phyloP scores from a whole-genome alignment of 1,140 invertebrate genomes.

The Hormaphis cornu region DNA sequence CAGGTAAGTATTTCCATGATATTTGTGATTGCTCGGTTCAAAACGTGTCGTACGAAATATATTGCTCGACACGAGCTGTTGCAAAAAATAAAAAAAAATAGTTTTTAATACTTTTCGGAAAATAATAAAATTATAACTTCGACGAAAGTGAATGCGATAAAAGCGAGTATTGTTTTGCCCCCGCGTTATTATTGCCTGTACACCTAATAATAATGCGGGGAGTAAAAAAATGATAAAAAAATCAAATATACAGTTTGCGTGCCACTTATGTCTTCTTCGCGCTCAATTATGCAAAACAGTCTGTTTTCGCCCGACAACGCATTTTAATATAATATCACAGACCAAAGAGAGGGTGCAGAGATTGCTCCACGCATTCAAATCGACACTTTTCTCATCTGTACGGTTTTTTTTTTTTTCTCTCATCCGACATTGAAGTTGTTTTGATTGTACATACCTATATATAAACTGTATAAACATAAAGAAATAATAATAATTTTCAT shows the following conservation, averaged over 20 bases:
- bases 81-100: too few species aligned
- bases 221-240: background rate
- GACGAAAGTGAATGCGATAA: background rate
- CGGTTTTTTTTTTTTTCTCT: background rate
- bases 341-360: background rate
- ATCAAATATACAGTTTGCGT: conserved; percentile 42
- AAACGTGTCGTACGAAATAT: too few species aligned
- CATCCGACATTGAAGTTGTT: conserved; percentile 2
- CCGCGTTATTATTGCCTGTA: background rate
- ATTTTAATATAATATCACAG: conserved; percentile 27
- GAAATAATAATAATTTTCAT: too few species aligned
- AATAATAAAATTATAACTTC: conserved; percentile 10
- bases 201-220: conserved; percentile 1
- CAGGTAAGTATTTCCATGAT: too few species aligned
- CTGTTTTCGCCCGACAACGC: conserved; percentile 11
- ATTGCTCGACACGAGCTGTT: too few species aligned
- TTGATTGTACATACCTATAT: background rate
- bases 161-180: background rate
- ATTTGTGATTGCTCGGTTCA: too few species aligned
- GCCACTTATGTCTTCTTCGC: conserved; percentile 24
- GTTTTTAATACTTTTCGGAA: too few species aligned
- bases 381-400: conserved; percentile 19
- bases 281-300: conserved; percentile 27
- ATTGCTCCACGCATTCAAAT: conserved; percentile 4
- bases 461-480: background rate